Conservation (phyloP, 1,140 invertebrate genomes). For the Listronotus bonariensis region DNA sequence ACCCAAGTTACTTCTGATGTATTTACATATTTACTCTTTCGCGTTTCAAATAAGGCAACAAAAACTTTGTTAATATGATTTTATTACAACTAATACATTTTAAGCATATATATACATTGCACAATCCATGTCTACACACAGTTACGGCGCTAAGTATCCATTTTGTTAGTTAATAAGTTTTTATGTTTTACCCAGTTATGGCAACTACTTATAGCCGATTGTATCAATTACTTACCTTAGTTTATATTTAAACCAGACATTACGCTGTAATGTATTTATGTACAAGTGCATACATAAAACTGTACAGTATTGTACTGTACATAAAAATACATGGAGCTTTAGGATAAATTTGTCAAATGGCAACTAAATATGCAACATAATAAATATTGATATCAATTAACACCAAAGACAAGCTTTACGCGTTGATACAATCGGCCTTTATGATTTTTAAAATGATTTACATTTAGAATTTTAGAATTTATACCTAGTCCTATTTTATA, state of each 20-base stretch:
- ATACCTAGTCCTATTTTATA: slow-evolving; percentile 30
- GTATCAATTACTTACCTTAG: too few relatives aligned
- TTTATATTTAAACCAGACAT: too few relatives aligned
- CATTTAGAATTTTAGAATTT: slow-evolving; percentile 20
- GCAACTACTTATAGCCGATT: too few relatives aligned
- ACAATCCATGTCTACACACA: slow-evolving; percentile 2
- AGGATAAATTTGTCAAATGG: too few relatives aligned
- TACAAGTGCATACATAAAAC: too few relatives aligned
- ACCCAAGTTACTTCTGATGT: too few relatives aligned
- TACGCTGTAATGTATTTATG: background rate
- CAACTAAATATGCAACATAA: too few relatives aligned
- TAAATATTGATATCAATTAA: too few relatives aligned
- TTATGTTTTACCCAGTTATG: background rate
- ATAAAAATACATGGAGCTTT: too few relatives aligned
- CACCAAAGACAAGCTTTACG: slow-evolving; percentile 10
- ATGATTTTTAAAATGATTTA: slow-evolving; percentile 12
- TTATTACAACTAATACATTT: background rate
- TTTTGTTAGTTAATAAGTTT: background rate
- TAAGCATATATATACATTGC: background rate
- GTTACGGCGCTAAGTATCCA: slow-evolving; percentile 12
- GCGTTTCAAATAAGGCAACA: too few relatives aligned
- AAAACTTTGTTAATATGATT: background rate
- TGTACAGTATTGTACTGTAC: too few relatives aligned
- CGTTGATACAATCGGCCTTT: background rate
- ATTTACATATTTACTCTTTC: too few relatives aligned